Percentiles rank a stretch among this genome's conserved stretches.
phyloP scores from a whole-genome alignment of 2,888 invertebrate genomes.

The Smittia sp. region DNA sequence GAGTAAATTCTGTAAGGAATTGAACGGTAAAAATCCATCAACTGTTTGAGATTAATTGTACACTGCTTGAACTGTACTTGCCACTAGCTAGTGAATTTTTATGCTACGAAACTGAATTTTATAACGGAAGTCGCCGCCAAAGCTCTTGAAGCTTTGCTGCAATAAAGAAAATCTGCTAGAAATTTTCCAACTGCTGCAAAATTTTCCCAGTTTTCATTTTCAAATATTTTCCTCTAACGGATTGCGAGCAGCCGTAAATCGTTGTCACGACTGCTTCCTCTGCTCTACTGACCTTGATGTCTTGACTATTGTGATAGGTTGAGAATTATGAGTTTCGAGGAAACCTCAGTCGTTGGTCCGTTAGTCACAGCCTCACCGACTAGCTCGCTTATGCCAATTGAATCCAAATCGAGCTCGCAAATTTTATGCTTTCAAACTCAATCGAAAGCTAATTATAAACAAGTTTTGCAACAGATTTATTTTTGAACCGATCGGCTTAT shows the following conservation, averaged over 20 bases:
- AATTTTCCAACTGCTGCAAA: not conserved
- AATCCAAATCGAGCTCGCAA: too few species aligned
- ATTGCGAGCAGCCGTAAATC: not conserved
- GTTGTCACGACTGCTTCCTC: not conserved
- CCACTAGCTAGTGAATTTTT: too few species aligned
- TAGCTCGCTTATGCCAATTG: too few species aligned
- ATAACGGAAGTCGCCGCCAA: too few species aligned
- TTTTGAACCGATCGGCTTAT: constrained; percentile 24
- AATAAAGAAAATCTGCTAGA: constrained; percentile 4
- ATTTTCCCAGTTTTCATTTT: not conserved
- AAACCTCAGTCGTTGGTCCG: not conserved
- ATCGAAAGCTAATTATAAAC: not conserved
- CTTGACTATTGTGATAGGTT: not conserved
- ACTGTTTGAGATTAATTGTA: too few species aligned
- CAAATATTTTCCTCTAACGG: not conserved
- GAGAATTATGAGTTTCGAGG: not conserved
- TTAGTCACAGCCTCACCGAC: too few species aligned
- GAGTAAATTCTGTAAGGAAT: too few species aligned
- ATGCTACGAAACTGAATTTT: too few species aligned
- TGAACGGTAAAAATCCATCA: too few species aligned
- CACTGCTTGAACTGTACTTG: too few species aligned
- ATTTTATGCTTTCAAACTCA: not conserved
- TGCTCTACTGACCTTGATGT: not conserved
- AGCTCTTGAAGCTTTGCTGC: not conserved
- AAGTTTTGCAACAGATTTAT: not conserved